These are phyloP conservation scores for Drosophila birchii DNA, from an alignment of 2,888 invertebrate species.

Conservation along the genomic window DNA sequence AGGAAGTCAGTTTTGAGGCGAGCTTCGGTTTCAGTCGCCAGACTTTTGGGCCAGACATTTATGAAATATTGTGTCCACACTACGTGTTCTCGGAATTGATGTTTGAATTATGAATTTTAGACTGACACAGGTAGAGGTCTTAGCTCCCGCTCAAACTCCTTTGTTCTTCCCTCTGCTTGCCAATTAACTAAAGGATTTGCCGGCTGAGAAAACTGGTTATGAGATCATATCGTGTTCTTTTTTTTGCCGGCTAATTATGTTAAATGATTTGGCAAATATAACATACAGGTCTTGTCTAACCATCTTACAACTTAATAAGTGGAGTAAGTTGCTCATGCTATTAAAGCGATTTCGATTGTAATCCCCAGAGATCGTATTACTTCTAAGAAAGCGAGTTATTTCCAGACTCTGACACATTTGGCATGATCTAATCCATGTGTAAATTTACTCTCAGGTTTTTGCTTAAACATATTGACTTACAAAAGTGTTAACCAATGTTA, in stretches of 20 bases:
- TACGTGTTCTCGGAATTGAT: slow-evolving; percentile 30
- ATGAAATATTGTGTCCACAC: slow-evolving; percentile 48
- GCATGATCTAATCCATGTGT: slow-evolving; percentile 13
- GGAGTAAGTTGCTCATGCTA: neutral
- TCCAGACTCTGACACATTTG: neutral
- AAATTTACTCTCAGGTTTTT: slow-evolving; percentile 6
- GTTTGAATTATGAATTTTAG: slow-evolving; percentile 41
- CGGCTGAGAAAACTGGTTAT: slow-evolving; percentile 42
- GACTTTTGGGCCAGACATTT: slow-evolving; percentile 35
- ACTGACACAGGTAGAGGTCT: slow-evolving; percentile 34
- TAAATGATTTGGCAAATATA: slow-evolving; percentile 52
- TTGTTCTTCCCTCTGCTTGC: slow-evolving; percentile 20
- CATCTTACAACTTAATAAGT: slow-evolving; percentile 17
- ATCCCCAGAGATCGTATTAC: neutral
- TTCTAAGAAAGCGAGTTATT: neutral
- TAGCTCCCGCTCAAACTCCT: slow-evolving; percentile 8
- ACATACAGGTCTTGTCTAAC: neutral
- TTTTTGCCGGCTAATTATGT: slow-evolving; percentile 46
- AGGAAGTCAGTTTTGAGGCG: slow-evolving; percentile 23
- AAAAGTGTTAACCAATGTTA: slow-evolving; percentile 28
- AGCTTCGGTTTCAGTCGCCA: slow-evolving; percentile 33
- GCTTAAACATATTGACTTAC: neutral
- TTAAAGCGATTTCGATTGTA: neutral
- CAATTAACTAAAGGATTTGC: slow-evolving; percentile 59
- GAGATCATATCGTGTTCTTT: slow-evolving; percentile 28